Evolutionary conservation across 2,888 invertebrate genomes (phyloP), one percentile per base, ranked within the genome.

Genomic region (Yponomeuta cagnagella): DNA sequence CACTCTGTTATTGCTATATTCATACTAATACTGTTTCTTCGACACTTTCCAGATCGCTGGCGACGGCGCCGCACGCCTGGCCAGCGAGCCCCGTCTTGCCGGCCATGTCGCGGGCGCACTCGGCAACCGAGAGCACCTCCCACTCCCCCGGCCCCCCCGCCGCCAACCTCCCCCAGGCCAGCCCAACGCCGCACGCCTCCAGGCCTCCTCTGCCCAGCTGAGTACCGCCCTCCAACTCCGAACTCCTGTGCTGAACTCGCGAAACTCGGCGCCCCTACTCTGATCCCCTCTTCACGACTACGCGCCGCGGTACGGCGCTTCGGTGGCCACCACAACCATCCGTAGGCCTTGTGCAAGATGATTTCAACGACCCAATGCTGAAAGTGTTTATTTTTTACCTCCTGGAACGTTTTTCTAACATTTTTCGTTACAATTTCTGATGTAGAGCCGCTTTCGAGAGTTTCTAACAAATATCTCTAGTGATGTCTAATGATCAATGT

Each of bases 31-130:
- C 12, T 15, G 52, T 58, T 15, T 15, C 15, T 15, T 15, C 12
- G 0, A 58, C 52, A 58, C 15, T 58, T 86, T 93, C 79, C 82
- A 93, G 94, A 77, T 94, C 94, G 78, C 87, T 94, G 73, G 94
- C 94, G 75, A 93, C 95, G 76, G 89, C 82, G 72, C 93, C 95
- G 76, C 95, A 96, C 82, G 96, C 96, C 73, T 96, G 96, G 96
- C 96, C 96, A 75, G 95, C 95, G 74, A 96, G 96, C 84, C 95
- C 96, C 75, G 94, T 96, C 76, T 92, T 96, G 79, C 94, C 95
- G 72, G 93, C 95, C 76, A 93, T 94, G 78, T 94, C 94, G 77
- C 93, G 96, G 78, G 95, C 95, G 74, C 95, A 96, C 84, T 93
- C 96, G 73, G 95, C 95, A 74, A 95, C 96, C 68, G 96, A 96